Percentiles rank a stretch among this genome's conserved stretches.
phyloP scores from a whole-genome alignment of 2,888 invertebrate genomes.

The Cheilosia vernalis region DNA sequence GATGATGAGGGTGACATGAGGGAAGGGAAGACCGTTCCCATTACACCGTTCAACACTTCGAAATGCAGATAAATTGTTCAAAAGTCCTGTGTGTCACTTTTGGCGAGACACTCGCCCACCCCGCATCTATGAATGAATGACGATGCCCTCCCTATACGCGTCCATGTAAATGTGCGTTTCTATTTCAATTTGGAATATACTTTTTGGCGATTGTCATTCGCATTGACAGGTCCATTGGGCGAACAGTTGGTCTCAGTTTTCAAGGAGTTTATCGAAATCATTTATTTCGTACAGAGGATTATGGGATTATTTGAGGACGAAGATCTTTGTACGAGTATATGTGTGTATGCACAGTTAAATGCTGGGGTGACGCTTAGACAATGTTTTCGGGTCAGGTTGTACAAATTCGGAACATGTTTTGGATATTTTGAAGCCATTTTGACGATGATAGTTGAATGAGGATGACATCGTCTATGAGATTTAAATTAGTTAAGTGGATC shows the following conservation, averaged over 20 bases:
- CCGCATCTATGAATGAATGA: neutral
- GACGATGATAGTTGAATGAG: constrained; percentile 46
- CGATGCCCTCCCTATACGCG: neutral
- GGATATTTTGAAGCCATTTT: constrained; percentile 74
- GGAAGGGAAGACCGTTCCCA: constrained; percentile 40
- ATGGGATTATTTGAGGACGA: constrained; percentile 62
- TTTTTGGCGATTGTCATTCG: constrained; percentile 72
- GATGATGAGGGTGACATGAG: constrained; percentile 65
- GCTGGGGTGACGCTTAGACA: constrained; percentile 65
- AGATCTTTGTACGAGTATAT: constrained; percentile 13
- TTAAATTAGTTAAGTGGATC: constrained; percentile 75
- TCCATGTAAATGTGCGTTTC: constrained; percentile 13
- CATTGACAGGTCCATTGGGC: constrained; percentile 73
- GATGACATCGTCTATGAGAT: constrained; percentile 66
- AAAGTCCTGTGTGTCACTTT: constrained; percentile 53
- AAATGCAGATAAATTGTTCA: constrained; percentile 72
- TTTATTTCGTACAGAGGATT: constrained; percentile 69
- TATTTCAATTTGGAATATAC: constrained; percentile 61
- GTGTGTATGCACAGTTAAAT: constrained; percentile 46
- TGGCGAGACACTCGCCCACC: constrained; percentile 42
- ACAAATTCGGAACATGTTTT: constrained; percentile 75
- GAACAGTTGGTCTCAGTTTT: constrained; percentile 72
- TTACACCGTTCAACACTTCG: constrained; percentile 72
- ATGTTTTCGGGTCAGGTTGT: constrained; percentile 74
- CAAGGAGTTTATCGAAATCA: constrained; percentile 69